Base-by-base conservation (phyloP, 2,113 vertebrate genomes). In the Cyanoliseus patagonus region DNA sequence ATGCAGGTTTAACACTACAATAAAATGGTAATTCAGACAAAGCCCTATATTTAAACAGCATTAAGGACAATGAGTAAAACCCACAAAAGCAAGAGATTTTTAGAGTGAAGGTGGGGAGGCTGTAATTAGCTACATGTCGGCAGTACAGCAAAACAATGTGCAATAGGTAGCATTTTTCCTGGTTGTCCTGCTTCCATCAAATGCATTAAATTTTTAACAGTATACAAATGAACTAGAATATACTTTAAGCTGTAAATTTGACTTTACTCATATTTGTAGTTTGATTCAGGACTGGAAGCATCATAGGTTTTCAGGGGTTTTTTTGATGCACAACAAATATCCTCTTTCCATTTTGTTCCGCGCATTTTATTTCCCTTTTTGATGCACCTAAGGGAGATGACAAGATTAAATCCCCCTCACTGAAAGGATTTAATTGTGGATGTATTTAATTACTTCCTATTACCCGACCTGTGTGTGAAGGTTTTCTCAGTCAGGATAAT, bases 401-500 rank as follows among this genome's bases (percentile, higher is more conserved):
- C 33, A 93, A 94, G 90, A 92, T 88, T 91, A 94, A 93, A 94
- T 86, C 35, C 23, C 35, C 14, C 30, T 88, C 51, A 17, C 13
- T 75, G 73, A 57, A 92, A 88, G 62, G 73, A 87, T 82, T 92
- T 86, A 62, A 72, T 67, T 87, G 62, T 73, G 72, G 67, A 72
- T 94, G 52, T 72, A 53, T 94, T 93, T 95, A 96, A 94, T 93
- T 95, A 62, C 49, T 96, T 96, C 59, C 66, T 73, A 77, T 78
- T 94, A 94, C 84, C 74, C 89, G 86, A 90, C 73, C 92, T 41
- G 25, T 23, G 69, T 69, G 70, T 63, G 69, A 89, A 78, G 66
- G 28, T 92, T 90, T 93, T 84, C 77, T 66, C 31, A 84, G 83
- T 63, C 83, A 93, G 88, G 52, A 74, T 61, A 91, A 51, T 52